phyloP scores from a whole-genome alignment of 2,888 invertebrate species.

The Rotaria macrura region DNA sequence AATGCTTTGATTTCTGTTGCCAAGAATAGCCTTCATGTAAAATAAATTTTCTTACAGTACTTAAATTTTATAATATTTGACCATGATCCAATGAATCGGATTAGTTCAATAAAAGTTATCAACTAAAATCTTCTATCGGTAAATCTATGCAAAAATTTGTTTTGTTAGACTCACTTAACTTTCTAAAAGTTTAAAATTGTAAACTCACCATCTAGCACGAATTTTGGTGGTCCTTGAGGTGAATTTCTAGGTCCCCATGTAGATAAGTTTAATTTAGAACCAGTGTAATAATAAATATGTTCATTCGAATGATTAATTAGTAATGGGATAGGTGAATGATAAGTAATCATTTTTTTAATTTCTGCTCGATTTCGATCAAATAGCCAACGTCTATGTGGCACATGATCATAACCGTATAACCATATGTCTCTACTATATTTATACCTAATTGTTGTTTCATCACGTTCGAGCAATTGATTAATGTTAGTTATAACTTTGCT shows the following conservation, averaged over 20 bases:
- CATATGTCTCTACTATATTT: background rate
- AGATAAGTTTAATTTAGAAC: background rate
- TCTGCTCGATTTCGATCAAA: background rate
- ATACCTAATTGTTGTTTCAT: background rate
- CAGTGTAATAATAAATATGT: background rate
- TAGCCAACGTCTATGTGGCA: background rate
- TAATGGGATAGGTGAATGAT: background rate
- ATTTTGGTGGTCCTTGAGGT: background rate
- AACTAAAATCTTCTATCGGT: too few relatives aligned
- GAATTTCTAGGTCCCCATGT: background rate
- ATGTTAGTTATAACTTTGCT: background rate
- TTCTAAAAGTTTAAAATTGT: too few relatives aligned
- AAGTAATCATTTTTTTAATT: background rate
- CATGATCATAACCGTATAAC: background rate
- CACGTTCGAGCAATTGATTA: background rate
- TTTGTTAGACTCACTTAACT: too few relatives aligned
- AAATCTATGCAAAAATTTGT: too few relatives aligned
- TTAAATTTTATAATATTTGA: too few relatives aligned
- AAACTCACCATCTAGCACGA: background rate
- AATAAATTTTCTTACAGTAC: too few relatives aligned
- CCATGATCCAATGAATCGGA: too few relatives aligned
- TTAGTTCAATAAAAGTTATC: too few relatives aligned
- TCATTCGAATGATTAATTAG: background rate
- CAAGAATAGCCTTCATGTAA: too few relatives aligned
- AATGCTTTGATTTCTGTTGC: too few relatives aligned